Evolutionary conservation across 2,797 vertebrate species (phyloP).

Genomic region (Miichthys miiuy): DNA sequence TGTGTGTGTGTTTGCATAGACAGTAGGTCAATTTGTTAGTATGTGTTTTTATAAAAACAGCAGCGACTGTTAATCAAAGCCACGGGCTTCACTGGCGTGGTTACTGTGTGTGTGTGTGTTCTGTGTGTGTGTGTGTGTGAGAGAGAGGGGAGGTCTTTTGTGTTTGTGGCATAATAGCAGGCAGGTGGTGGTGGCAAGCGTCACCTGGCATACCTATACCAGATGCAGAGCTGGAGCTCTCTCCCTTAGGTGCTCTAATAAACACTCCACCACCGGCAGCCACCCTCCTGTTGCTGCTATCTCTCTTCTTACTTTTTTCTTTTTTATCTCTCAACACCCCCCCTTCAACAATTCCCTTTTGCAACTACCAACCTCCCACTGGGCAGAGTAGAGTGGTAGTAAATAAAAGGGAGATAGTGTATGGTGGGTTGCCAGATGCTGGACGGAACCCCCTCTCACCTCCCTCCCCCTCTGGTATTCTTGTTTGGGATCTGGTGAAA

Average conservation of each 20-base stretch:
- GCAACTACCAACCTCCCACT: constrained; percentile 34
- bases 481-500: constrained; percentile 77
- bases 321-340: constrained; percentile 42
- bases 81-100: constrained; percentile 49
- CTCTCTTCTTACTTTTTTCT: constrained; percentile 53
- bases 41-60: constrained; percentile 28
- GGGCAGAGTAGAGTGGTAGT: constrained; percentile 33
- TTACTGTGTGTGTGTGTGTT: constrained; percentile 25
- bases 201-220: constrained; percentile 77
- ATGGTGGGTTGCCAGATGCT: constrained; percentile 78
- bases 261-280: constrained; percentile 31
- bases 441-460: constrained; percentile 25
- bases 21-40: constrained; percentile 13
- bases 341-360: constrained; percentile 24
- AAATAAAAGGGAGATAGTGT: constrained; percentile 52
- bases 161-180: constrained; percentile 66
- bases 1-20: constrained; percentile 1
- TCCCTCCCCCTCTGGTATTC: neutral
- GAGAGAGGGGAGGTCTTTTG: constrained; percentile 50
- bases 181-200: constrained; percentile 69
- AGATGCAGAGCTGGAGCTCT: constrained; percentile 50
- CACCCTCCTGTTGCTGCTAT: constrained; percentile 28
- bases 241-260: constrained; percentile 33
- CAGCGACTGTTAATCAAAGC: constrained; percentile 64
- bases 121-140: constrained; percentile 8